Evolutionary conservation across 2,113 vertebrate genomes (phyloP).

Genomic region (Passer montanus): DNA sequence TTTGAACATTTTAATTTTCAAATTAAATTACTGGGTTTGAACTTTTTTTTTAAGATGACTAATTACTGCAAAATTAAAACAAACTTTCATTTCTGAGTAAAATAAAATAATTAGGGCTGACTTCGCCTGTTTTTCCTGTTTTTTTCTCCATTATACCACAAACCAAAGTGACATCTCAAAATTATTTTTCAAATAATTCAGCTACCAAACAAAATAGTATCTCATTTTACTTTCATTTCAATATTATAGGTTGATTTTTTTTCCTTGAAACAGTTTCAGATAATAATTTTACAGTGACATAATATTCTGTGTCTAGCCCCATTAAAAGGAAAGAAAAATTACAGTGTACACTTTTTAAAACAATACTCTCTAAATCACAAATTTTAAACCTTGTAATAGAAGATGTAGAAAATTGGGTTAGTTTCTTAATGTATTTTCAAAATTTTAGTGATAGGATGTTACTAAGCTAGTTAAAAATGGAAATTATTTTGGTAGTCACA

Average conservation of each 20-base stretch:
- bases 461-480: not conserved
- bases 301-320: not conserved
- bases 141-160: not conserved
- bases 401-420: not conserved
- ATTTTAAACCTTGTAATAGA: not conserved
- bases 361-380: not conserved
- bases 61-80: not conserved
- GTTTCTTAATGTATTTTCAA: not conserved
- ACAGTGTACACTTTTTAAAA: not conserved
- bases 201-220: not conserved
- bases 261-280: not conserved
- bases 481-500: not conserved
- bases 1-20: not conserved
- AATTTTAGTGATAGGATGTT: not conserved
- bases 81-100: not conserved
- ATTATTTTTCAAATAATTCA: not conserved
- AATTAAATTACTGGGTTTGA: not conserved
- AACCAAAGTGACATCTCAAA: not conserved
- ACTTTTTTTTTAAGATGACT: not conserved
- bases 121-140: not conserved
- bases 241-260: not conserved
- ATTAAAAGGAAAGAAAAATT: not conserved
- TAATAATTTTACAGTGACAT: not conserved
- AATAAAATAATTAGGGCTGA: not conserved
- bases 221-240: not conserved